Base-by-base conservation (phyloP, 2,888 invertebrate genomes). In the Eustalomyia histrio region DNA sequence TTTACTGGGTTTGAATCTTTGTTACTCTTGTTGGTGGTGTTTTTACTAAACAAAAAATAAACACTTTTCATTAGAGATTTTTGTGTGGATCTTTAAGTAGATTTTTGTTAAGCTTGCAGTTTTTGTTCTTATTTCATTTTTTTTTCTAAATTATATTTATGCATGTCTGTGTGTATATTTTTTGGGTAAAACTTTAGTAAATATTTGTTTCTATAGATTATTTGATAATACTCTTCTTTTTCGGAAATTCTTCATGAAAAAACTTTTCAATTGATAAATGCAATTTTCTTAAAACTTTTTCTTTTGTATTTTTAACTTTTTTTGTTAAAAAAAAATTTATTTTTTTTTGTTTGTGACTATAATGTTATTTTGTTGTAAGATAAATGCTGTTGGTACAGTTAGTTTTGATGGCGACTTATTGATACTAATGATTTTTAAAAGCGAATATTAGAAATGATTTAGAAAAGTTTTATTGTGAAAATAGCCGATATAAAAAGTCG, bases 181-280 rank as follows among this genome's bases (percentile, higher is more conserved):
- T 39, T 39, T 39, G 1, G 4, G 2, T 14, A 14, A n/a, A 47
- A 47, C n/a, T 43, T 47, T n/a, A n/a, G 33, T 8, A 16, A 57
- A 58, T 50, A 9, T 58, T 55, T 43, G 16, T 58, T 43, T 29
- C 10, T 1, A 58, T 21, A 16, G 58, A 4, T 58, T 12, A 6
- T 14, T 14, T n/a, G 24, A 14, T 57, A 17, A 9, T 29, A 5
- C 57, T 57, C 29, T 29, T n/a, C 16, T 29, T 18, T 35, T 35
- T 12, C 4, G 53, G 7, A 8, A 1, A 12, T 57, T n/a, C 14
- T n/a, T 24, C 55, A 12, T 5, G 39, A 35, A 29, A 63, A 69
- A 76, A 76, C 47, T 81, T 74, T 78, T 65, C 76, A 74, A 78
- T 81, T 81, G 80, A 81, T 81, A 81, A 81, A 81, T 81, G 80